Evolutionary conservation across 2,113 vertebrate species (phyloP).

Genomic region (Herpetotheres cachinnans): DNA sequence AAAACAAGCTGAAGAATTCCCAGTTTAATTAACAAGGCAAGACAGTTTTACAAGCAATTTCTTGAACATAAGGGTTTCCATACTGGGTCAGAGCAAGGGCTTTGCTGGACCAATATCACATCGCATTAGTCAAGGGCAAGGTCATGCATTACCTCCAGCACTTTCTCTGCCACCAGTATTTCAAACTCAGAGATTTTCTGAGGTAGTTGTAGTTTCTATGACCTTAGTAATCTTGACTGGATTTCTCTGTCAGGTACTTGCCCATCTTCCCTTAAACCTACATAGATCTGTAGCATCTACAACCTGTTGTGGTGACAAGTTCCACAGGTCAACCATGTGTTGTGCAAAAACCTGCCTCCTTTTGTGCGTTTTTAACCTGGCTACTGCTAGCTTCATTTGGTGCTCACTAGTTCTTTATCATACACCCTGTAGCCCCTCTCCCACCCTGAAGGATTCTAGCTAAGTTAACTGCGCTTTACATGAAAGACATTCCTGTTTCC

Average conservation of each 20-base stretch:
- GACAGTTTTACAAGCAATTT: not conserved
- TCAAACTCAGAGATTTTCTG: not conserved
- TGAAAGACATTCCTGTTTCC: not conserved
- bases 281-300: not conserved
- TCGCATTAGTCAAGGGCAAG: not conserved
- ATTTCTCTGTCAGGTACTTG: not conserved
- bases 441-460: not conserved
- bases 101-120: fast-evolving
- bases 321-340: not conserved
- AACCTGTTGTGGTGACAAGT: not conserved
- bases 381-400: not conserved
- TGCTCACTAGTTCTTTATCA: not conserved
- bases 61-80: not conserved
- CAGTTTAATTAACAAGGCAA: not conserved
- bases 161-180: not conserved
- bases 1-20: not conserved
- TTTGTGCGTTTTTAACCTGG: not conserved
- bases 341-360: not conserved
- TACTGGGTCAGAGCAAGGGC: not conserved
- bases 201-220: not conserved
- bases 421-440: not conserved
- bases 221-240: not conserved
- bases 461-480: not conserved
- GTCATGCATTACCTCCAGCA: not conserved
- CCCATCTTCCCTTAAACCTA: not conserved